A percentile compares a stretch with the other conserved stretches of the same genome.
Evolutionary conservation across 2,113 vertebrate species (phyloP).

Genomic region (Danionella cerebrum): DNA sequence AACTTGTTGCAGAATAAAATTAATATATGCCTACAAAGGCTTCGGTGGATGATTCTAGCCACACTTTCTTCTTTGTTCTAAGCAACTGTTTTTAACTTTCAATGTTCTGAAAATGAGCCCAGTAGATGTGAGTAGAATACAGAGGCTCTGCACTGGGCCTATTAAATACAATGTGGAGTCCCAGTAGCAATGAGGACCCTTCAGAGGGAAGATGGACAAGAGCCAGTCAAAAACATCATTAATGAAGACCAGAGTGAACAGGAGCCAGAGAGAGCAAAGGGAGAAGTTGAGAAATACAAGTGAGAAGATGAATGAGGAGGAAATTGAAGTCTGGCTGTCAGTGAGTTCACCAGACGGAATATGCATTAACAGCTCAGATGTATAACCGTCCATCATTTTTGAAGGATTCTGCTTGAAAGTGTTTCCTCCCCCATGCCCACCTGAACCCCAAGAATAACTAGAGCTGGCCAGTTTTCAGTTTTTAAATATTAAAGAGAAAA

Average conservation of each 20-base stretch:
- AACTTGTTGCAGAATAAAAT: no score
- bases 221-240: neutral
- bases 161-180: neutral
- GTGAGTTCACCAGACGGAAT: neutral
- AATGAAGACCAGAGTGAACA: neutral
- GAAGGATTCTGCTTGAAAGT: neutral
- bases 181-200: neutral
- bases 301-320: neutral
- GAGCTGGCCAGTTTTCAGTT: neutral
- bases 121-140: neutral
- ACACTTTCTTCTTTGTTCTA: neutral
- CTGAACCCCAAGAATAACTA: neutral
- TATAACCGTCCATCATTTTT: neutral
- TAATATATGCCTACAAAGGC: no score
- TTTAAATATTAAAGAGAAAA: constrained; percentile 3
- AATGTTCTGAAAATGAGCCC: no score
- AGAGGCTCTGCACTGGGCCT: neutral
- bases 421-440: neutral
- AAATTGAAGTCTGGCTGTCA: neutral
- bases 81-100: neutral
- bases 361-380: neutral
- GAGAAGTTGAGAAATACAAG: neutral
- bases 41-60: no score
- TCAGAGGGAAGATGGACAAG: neutral
- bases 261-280: neutral